Evolutionary conservation across 2,888 invertebrate genomes (phyloP).

Genomic region (Rotaria magnacalcarata): DNA sequence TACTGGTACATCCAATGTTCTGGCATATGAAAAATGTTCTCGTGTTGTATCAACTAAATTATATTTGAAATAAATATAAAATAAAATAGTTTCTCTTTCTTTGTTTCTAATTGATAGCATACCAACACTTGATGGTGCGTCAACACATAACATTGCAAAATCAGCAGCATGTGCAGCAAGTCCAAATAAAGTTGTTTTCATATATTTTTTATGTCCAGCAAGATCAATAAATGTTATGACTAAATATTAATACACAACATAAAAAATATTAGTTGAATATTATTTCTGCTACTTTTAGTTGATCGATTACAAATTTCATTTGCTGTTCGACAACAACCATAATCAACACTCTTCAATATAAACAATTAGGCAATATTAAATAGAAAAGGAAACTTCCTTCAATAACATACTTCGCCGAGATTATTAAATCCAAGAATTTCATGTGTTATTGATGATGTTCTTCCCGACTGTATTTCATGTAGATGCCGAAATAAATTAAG

Average conservation of each 20-base stretch:
- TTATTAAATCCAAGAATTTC: conserved; percentile 89
- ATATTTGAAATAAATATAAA: background rate
- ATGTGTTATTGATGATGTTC: conserved; percentile 89
- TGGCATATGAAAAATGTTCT: conserved; percentile 77
- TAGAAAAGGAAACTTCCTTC: background rate
- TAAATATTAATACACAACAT: background rate
- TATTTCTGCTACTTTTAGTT: background rate
- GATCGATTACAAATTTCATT: conserved; percentile 85
- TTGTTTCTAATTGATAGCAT: conserved; percentile 44
- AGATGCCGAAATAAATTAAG: conserved; percentile 85
- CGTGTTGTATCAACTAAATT: conserved; percentile 66
- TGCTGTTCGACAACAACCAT: conserved; percentile 78
- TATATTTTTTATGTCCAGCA: conserved; percentile 90
- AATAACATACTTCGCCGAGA: conserved; percentile 50
- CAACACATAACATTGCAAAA: conserved; percentile 79
- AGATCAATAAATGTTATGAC: conserved; percentile 65
- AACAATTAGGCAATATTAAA: background rate
- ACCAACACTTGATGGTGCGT: conserved; percentile 69
- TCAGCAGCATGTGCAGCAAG: conserved; percentile 87
- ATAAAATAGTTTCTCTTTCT: background rate
- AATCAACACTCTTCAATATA: conserved; percentile 70
- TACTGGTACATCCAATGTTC: conserved; percentile 69
- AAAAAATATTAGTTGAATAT: background rate
- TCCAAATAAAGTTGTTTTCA: conserved; percentile 88
- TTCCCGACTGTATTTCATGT: conserved; percentile 87